Percentiles rank a stretch among this genome's conserved stretches.
phyloP scores from a whole-genome alignment of 2,113 vertebrate genomes.

The Narcine bancroftii region DNA sequence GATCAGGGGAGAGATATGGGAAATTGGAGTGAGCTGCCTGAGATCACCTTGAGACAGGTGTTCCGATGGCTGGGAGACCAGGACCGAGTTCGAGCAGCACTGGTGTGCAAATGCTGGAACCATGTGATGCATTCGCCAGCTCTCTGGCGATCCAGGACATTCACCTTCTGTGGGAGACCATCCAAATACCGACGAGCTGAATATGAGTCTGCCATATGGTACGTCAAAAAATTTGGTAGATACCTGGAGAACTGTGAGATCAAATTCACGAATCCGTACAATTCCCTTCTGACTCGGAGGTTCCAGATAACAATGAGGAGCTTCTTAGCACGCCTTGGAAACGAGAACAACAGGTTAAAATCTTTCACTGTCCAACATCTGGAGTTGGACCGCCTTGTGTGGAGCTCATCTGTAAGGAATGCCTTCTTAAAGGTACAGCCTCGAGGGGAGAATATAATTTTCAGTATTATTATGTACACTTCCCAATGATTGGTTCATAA shows the following conservation, averaged over 20 bases:
- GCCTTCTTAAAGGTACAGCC: constrained; percentile 43
- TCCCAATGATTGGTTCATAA: neutral
- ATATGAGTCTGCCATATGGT: constrained; percentile 51
- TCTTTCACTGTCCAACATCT: constrained; percentile 54
- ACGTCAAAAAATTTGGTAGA: constrained; percentile 54
- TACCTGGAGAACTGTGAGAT: constrained; percentile 59
- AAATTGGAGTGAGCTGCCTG: constrained; percentile 53
- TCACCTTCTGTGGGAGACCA: constrained; percentile 52
- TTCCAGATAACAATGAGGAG: constrained; percentile 54
- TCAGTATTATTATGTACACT: neutral
- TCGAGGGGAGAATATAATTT: no score
- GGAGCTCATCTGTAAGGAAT: constrained; percentile 48
- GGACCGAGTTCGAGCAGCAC: constrained; percentile 53
- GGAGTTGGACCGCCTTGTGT: constrained; percentile 53
- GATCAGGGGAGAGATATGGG: neutral
- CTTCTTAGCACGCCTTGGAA: constrained; percentile 52
- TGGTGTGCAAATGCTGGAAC: constrained; percentile 61
- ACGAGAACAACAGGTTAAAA: constrained; percentile 47
- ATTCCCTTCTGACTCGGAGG: constrained; percentile 48
- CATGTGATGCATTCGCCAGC: constrained; percentile 51
- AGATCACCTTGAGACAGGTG: constrained; percentile 52
- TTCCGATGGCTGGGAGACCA: constrained; percentile 56
- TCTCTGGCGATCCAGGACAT: constrained; percentile 56
- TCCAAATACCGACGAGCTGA: constrained; percentile 43
- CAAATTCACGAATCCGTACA: constrained; percentile 52